Conservation (phyloP, 2,888 invertebrate genomes). For the Halocaridina rubra region DNA sequence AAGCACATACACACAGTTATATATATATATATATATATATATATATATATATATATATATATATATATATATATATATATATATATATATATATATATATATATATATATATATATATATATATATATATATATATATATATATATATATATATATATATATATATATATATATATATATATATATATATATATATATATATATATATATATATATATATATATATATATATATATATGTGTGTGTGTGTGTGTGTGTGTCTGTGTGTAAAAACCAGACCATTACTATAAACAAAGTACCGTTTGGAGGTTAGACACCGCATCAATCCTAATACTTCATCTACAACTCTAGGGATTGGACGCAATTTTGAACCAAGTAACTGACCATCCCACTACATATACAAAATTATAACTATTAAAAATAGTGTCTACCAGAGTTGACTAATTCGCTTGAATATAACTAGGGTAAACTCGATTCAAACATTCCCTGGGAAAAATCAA, state of each 20-base stretch:
- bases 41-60: background rate
- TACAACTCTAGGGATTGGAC: too few relatives aligned
- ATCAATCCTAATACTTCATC: too few relatives aligned
- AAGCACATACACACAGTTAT: background rate
- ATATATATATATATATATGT: background rate
- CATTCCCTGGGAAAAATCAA: too few relatives aligned
- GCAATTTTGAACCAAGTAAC: too few relatives aligned
- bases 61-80: background rate
- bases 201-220: background rate
- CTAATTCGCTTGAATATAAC: too few relatives aligned
- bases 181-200: background rate
- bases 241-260: slow-evolving; percentile 2
- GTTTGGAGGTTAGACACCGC: too few relatives aligned
- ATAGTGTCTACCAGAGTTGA: too few relatives aligned
- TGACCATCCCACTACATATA: too few relatives aligned
- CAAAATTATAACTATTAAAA: too few relatives aligned
- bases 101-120: background rate
- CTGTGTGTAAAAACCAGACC: slow-evolving; percentile 1
- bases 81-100: background rate
- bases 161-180: background rate
- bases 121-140: background rate
- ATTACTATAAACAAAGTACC: too few relatives aligned
- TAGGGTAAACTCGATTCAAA: too few relatives aligned
- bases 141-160: background rate
- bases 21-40: background rate